A percentile compares a stretch with the other conserved stretches of the same genome.
Evolutionary conservation across 2,797 vertebrate species (phyloP).

Genomic region (Gallinago solitaria): DNA sequence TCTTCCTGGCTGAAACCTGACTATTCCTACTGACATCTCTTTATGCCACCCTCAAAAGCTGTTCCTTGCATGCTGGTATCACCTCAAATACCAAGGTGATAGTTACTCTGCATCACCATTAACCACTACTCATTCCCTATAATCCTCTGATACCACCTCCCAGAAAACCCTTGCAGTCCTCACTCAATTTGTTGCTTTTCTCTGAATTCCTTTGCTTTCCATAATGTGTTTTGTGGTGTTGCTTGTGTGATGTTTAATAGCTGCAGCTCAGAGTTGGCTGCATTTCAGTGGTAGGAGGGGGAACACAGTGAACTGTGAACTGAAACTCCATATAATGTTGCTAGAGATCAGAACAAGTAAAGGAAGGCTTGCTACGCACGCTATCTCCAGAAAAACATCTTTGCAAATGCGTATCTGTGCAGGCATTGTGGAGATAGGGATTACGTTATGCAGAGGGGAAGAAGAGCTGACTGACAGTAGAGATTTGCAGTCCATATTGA

Average conservation of each 20-base stretch:
- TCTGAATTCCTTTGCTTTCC: background rate
- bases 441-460: slow-evolving; percentile 39
- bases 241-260: slow-evolving; percentile 41
- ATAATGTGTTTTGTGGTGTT: background rate
- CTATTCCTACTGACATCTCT: background rate
- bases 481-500: slow-evolving; percentile 61
- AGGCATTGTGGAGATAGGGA: slow-evolving; percentile 25
- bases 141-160: background rate
- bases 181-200: background rate
- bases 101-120: background rate
- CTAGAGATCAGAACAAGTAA: slow-evolving; percentile 35
- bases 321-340: slow-evolving; percentile 35
- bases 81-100: background rate
- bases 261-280: background rate
- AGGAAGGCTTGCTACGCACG: background rate
- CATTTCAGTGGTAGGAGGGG: slow-evolving; percentile 40
- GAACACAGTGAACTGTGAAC: slow-evolving; percentile 49
- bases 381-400: slow-evolving; percentile 46
- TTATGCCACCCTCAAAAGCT: background rate
- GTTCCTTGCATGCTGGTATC: background rate
- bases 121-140: background rate
- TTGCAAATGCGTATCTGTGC: slow-evolving; percentile 22
- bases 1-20: slow-evolving; percentile 10
- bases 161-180: background rate
- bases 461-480: slow-evolving; percentile 48